Conservation (phyloP, 1,140 invertebrate genomes). For the Apis dorsata region DNA sequence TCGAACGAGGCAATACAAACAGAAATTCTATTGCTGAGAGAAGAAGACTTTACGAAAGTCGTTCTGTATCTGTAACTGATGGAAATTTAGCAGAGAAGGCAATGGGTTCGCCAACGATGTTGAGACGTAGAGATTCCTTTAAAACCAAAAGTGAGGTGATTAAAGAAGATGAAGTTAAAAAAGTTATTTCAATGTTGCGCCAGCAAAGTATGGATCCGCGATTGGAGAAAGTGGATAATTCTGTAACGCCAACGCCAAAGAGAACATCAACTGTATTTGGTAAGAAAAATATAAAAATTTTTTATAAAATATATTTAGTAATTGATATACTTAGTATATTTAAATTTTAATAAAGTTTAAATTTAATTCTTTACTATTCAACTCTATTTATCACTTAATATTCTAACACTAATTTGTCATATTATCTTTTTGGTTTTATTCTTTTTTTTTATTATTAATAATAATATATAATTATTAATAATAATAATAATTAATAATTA, state of each 20-base stretch:
- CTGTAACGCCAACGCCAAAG: constrained; percentile 83
- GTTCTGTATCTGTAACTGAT: constrained; percentile 82
- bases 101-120: constrained; percentile 85
- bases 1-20: constrained; percentile 82
- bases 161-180: constrained; percentile 82
- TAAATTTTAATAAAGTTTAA: no score
- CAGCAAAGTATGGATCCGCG: constrained; percentile 80
- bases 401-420: no score
- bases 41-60: constrained; percentile 87
- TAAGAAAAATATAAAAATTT: constrained; percentile 69
- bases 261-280: constrained; percentile 93
- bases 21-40: constrained; percentile 89
- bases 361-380: no score
- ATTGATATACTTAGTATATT: no score
- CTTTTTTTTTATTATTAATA: no score
- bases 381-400: no score
- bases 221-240: constrained; percentile 77
- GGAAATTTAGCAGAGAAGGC: constrained; percentile 83
- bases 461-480: no score
- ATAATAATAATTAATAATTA: no score
- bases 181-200: constrained; percentile 78
- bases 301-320: background rate
- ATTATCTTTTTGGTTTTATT: no score
- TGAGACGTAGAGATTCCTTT: constrained; percentile 83
- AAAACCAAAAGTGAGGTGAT: constrained; percentile 80